Evolutionary conservation across 1,140 invertebrate genomes (phyloP).

Genomic region (Saccostrea echinata): DNA sequence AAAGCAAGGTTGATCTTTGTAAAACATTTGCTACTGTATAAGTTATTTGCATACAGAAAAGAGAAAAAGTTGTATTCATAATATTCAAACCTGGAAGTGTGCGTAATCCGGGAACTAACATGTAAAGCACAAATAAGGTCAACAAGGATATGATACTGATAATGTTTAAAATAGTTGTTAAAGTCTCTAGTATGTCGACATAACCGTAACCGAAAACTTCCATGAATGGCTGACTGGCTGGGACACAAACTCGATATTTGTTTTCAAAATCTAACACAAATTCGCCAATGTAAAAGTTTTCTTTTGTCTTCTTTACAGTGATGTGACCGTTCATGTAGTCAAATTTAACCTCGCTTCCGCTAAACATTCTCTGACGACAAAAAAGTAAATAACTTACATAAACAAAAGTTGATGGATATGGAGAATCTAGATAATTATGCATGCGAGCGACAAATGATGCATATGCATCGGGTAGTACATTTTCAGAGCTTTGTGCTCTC

Average conservation of each 20-base stretch:
- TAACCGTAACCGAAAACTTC: not conserved
- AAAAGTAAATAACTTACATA: not conserved
- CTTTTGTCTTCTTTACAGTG: not conserved
- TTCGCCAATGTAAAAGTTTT: not conserved
- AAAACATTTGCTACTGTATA: not conserved
- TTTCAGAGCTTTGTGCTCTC: not conserved
- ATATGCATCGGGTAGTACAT: not conserved
- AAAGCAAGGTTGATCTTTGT: not conserved
- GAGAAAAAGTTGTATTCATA: not conserved
- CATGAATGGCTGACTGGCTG: not conserved
- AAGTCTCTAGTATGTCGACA: not conserved
- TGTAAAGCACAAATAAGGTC: not conserved
- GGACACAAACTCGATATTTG: not conserved
- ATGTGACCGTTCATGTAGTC: not conserved
- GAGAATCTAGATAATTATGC: not conserved
- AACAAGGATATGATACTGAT: not conserved
- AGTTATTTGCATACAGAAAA: not conserved
- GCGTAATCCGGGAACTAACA: not conserved
- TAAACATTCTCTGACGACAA: not conserved
- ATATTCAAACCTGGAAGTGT: not conserved
- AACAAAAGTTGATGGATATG: not conserved
- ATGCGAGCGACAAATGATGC: not conserved
- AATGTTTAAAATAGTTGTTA: not conserved
- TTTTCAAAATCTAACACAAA: not conserved
- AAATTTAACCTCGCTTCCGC: not conserved